Conservation (phyloP, 2,113 vertebrate genomes). For the Cyrtonyx montezumae region DNA sequence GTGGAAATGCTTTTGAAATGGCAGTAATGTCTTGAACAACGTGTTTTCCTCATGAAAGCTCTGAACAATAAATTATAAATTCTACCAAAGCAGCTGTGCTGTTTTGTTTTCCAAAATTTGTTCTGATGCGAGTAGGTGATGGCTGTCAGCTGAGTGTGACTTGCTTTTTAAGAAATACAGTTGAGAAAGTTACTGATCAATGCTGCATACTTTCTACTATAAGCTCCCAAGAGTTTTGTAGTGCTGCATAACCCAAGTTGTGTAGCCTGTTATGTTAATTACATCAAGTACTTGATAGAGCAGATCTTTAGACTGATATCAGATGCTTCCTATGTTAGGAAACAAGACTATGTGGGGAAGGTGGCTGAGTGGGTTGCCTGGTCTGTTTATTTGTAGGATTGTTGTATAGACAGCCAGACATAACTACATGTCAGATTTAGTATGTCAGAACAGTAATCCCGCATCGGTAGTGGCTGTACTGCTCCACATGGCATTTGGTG, state of each 20-base stretch:
- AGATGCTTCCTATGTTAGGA: background rate
- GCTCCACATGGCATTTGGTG: background rate
- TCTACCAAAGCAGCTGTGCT: background rate
- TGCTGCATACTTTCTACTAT: background rate
- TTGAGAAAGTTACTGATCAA: background rate
- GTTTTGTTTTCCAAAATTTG: constrained; percentile 9
- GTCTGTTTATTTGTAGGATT: background rate
- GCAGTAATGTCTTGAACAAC: background rate
- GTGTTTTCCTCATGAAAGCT: background rate
- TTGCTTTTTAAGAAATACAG: constrained; percentile 19
- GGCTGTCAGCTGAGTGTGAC: constrained; percentile 6
- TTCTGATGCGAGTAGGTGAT: background rate
- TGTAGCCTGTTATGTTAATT: background rate
- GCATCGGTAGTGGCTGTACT: background rate
- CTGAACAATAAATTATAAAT: background rate
- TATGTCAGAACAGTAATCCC: background rate
- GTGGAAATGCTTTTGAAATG: background rate
- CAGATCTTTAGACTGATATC: background rate
- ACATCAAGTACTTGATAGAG: background rate
- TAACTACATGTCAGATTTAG: background rate
- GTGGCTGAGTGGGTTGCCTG: background rate
- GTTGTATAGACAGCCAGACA: background rate
- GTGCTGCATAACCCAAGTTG: background rate
- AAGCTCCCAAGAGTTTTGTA: constrained; percentile 1
- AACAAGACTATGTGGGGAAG: background rate